Evolutionary conservation across 2,797 vertebrate species (phyloP).

Genomic region (Artibeus jamaicensis): DNA sequence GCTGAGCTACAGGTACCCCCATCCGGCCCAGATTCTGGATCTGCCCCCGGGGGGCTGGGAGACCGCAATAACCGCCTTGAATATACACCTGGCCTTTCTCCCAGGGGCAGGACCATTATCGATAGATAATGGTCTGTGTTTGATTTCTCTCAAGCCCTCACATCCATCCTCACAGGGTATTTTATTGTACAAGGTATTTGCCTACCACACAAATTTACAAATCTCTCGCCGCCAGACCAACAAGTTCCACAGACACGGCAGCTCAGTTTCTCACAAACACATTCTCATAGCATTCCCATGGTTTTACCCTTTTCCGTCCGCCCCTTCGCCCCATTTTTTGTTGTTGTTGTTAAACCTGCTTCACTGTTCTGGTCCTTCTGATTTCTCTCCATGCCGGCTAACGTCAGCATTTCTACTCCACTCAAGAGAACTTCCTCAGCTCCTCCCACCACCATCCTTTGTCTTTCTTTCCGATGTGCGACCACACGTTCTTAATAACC

Average conservation of each 20-base stretch:
- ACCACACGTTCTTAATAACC: neutral
- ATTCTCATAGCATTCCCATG: conserved; percentile 35
- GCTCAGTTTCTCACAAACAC: conserved; percentile 59
- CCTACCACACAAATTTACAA: conserved; percentile 56
- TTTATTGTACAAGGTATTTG: conserved; percentile 58
- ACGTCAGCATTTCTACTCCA: neutral
- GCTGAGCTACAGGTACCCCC: neutral
- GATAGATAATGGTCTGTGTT: neutral
- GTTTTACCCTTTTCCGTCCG: neutral
- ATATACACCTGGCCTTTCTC: conserved; percentile 50
- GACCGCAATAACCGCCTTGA: conserved; percentile 17
- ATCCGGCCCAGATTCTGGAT: neutral
- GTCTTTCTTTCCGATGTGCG: neutral
- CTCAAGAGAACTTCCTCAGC: neutral
- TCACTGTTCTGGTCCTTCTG: neutral
- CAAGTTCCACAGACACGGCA: conserved; percentile 53
- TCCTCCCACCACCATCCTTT: neutral
- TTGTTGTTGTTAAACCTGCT: neutral
- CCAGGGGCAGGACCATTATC: conserved; percentile 32
- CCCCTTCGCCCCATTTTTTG: neutral
- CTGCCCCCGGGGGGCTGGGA: neutral
- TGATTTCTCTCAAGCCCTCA: conserved; percentile 51
- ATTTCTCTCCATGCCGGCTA: neutral
- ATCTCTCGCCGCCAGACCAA: conserved; percentile 64
- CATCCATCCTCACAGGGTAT: conserved; percentile 51